Evolutionary conservation across 2,113 vertebrate species (phyloP), one percentile per base, ranked within the genome.

Genomic region (Anas platyrhynchos): DNA sequence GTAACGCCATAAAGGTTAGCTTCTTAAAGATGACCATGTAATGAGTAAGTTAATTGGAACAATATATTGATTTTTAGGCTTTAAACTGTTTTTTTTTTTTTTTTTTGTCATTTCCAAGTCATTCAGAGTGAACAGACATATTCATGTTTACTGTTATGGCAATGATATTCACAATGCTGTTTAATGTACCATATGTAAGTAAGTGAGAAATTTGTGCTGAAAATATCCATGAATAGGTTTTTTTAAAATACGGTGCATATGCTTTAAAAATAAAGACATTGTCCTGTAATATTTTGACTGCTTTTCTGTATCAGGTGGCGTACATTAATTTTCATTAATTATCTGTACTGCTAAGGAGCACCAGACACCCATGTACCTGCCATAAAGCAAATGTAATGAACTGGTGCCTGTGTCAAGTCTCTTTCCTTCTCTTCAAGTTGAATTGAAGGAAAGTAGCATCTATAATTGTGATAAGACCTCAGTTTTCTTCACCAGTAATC

Each of bases 21-120:
- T 93, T 89, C 68, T 83, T 88, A 76, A 78, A 50, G 73, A 73
- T 72, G 43, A 38, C 75, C 65, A 86, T 95, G 75, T 18, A 79
- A 88, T 63, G 65, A 91, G 67, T 79, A 89, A 83, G 88, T 95
- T 66, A 89, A 81, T 73, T 89, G 61, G 83, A 83, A 82, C 56
- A 89, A 83, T 86, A 44, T 88, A 92, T 93, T 96, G 96, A 96
- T 96, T 96, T 94, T 91, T 80, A 88, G 55, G 3, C 2, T 82
- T 83, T 66, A 27, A 82, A 50, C 74, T 92, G 67, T n/a, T n/a
- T n/a, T n/a, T n/a, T n/a, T n/a, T n/a, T 34, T 48, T 93, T 86
- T 46, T 46, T 68, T 81, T 68, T 31, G 69, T 66, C 20, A 85
- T 92, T 95, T 96, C 86, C 65, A 91, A 89, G 41, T 48, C 86